Evolutionary conservation across 2,888 invertebrate species (phyloP).

Genomic region (Resseliella maxima): DNA sequence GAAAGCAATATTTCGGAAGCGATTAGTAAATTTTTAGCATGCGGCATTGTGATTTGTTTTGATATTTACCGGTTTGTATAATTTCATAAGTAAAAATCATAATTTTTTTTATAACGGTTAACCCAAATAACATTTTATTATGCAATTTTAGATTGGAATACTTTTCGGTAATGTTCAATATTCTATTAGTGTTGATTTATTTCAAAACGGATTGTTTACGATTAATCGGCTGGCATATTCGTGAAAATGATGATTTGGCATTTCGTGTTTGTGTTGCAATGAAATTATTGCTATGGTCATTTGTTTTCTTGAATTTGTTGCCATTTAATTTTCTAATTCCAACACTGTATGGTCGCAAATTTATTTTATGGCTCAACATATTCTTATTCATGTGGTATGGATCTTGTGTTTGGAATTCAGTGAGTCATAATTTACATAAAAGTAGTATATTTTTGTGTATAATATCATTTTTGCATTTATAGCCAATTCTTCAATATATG

Average conservation of each 20-base stretch:
- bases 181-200: constrained; percentile 66
- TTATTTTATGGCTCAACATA: constrained; percentile 65
- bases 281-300: constrained; percentile 41
- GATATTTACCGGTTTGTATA: constrained; percentile 57
- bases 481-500: constrained; percentile 66
- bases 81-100: background rate
- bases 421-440: constrained; percentile 7
- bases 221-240: constrained; percentile 64
- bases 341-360: constrained; percentile 67
- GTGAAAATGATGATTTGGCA: constrained; percentile 63
- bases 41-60: constrained; percentile 56
- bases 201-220: constrained; percentile 65
- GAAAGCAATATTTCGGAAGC: constrained; percentile 65
- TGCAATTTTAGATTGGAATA: constrained; percentile 65
- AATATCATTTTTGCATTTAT: background rate
- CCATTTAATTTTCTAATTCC: constrained; percentile 67
- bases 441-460: background rate
- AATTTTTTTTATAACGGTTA: background rate
- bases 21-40: constrained; percentile 59
- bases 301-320: constrained; percentile 62
- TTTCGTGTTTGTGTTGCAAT: constrained; percentile 22
- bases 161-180: constrained; percentile 66
- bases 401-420: constrained; percentile 67
- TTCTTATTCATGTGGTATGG: constrained; percentile 67
- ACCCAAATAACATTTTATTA: background rate